phyloP scores from a whole-genome alignment of 2,888 invertebrate species.

The Gastrophysa polygoni region DNA sequence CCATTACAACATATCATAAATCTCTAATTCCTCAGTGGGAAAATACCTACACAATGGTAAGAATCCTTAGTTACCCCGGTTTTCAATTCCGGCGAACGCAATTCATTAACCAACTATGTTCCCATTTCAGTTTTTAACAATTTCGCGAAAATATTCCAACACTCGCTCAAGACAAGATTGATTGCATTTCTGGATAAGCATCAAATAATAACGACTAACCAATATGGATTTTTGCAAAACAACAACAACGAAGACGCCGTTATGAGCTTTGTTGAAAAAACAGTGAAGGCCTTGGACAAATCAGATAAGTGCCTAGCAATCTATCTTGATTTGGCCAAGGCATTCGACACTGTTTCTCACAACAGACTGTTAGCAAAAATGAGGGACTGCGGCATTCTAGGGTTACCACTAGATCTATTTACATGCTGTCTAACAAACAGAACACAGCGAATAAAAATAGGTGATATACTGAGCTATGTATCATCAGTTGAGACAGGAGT shows the following conservation, averaged over 20 bases:
- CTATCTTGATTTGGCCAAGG: conserved; percentile 10
- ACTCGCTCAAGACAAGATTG: not conserved
- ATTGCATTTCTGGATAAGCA: not conserved
- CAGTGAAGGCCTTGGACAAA: not conserved
- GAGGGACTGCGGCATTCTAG: conserved; percentile 1
- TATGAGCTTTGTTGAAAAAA: not conserved
- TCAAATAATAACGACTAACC: not conserved
- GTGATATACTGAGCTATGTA: not conserved
- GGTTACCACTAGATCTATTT: not conserved
- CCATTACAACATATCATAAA: too few relatives aligned
- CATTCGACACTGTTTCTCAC: conserved; percentile 8
- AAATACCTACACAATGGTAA: too few relatives aligned
- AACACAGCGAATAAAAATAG: conserved; percentile 11
- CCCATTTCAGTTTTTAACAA: not conserved
- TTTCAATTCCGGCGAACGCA: too few relatives aligned
- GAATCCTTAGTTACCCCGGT: too few relatives aligned
- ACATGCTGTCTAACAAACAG: conserved; percentile 1
- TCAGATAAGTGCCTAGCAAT: conserved; percentile 2
- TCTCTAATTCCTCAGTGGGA: too few relatives aligned
- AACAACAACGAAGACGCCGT: not conserved
- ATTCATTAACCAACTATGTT: too few relatives aligned
- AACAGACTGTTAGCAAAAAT: conserved; percentile 3
- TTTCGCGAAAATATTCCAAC: not conserved
- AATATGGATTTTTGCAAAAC: not conserved
- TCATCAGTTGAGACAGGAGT: conserved; percentile 6